A percentile compares a stretch with the other conserved stretches of the same genome.
phyloP scores from a whole-genome alignment of 2,797 vertebrate genomes.

The Artibeus jamaicensis region DNA sequence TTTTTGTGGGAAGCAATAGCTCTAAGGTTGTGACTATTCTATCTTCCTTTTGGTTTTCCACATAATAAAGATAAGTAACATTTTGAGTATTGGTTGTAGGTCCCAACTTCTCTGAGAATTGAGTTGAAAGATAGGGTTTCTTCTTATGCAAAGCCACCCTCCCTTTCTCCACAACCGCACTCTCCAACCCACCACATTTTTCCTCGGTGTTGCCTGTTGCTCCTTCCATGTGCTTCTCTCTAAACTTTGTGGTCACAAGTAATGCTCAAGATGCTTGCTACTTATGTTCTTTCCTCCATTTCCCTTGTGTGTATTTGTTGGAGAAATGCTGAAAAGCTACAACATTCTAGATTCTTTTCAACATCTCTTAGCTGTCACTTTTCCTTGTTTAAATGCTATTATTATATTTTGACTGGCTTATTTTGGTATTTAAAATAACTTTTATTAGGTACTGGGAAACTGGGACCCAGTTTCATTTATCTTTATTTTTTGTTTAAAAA shows the following conservation, averaged over 20 bases:
- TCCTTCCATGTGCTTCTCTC: not conserved
- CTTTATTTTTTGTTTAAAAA: not conserved
- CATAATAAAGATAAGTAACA: not conserved
- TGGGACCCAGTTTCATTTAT: not conserved
- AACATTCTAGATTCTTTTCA: not conserved
- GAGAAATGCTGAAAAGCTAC: not conserved
- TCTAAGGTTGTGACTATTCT: not conserved
- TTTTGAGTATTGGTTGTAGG: not conserved
- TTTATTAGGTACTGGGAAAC: not conserved
- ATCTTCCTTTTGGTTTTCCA: not conserved
- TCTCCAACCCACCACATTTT: not conserved
- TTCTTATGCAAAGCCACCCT: not conserved
- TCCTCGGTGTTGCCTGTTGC: not conserved
- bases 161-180: not conserved
- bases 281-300: not conserved
- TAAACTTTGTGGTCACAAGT: not conserved
- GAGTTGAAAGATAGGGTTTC: not conserved
- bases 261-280: not conserved
- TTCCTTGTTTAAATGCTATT: not conserved
- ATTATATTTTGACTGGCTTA: not conserved
- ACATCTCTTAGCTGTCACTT: not conserved
- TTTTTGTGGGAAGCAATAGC: not conserved
- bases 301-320: not conserved
- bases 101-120: not conserved
- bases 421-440: not conserved